phyloP scores from a whole-genome alignment of 2,888 invertebrate genomes.

The Melanotus villosus region DNA sequence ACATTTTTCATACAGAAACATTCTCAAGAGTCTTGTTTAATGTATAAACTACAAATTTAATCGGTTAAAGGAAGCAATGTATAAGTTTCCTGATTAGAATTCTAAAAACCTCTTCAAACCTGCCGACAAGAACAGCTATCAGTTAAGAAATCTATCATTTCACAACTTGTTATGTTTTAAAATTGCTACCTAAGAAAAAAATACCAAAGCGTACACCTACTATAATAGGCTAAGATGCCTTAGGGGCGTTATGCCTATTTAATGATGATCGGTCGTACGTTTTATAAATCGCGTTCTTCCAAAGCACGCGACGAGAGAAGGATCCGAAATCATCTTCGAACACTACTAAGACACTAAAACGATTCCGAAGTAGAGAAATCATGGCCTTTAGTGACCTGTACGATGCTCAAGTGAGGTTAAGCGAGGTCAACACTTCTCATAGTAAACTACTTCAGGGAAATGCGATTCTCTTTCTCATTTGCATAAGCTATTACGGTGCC shows the following conservation, averaged over 20 bases:
- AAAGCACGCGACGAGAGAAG: neutral
- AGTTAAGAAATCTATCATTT: neutral
- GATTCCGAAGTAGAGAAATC: constrained; percentile 45
- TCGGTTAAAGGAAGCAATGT: no score
- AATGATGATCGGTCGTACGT: neutral
- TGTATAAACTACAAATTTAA: no score
- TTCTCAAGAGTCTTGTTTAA: no score
- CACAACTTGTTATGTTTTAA: neutral
- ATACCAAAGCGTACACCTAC: neutral
- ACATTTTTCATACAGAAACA: no score
- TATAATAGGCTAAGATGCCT: neutral
- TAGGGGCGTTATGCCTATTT: neutral
- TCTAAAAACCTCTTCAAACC: no score
- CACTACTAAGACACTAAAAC: constrained; percentile 28
- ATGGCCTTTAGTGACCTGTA: constrained; percentile 51
- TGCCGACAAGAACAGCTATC: neutral
- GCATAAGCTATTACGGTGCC: constrained; percentile 19
- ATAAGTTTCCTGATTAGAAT: no score
- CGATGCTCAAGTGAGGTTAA: constrained; percentile 53
- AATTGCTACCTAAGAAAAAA: neutral
- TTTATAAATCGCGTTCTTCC: neutral
- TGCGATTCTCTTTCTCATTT: constrained; percentile 37
- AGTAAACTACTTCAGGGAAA: constrained; percentile 42
- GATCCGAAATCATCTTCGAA: neutral
- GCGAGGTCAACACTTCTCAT: constrained; percentile 53